Base-by-base conservation (phyloP, 2,888 invertebrate genomes). In the Branchellion lobata region DNA sequence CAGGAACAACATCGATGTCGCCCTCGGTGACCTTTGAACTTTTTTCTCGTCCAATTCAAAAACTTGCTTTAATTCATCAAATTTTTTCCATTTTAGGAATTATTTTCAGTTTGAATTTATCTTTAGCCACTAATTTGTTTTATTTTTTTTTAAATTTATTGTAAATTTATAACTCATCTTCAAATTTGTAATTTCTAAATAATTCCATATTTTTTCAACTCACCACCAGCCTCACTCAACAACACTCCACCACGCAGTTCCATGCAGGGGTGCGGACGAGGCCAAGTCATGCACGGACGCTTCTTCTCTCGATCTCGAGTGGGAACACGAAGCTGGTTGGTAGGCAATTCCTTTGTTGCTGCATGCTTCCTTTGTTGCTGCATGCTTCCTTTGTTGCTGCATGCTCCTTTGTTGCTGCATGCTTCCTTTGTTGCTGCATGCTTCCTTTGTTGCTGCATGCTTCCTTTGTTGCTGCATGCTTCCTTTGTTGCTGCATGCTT, bases 271-370 rank as follows among this genome's bases (percentile, higher is more conserved):
- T 79, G 86, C 85, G 80, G 84, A 84, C 27, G 83, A 85, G 69
- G 86, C 86, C 34, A 82, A 85, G 65, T 85, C 86, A 18, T 84
- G 85, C 71, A 86, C 86, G 5, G 86, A 86, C 71, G 86, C 85
- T n/a, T 86, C 86, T 3, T 87, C 87, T 36, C 78, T 86, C 27
- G 87, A 87, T 75, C 82, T 87, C 36, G 86, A 86, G 81, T 87
- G 87, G 87, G 87, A 87, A 77, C 86, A 86, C 82, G 87, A 87
- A 83, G 86, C 86, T 82, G 87, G 87, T 86, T 29, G n/a, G 73
- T 79, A n/a, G n/a, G n/a, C n/a, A n/a, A n/a, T n/a, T n/a, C n/a
- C n/a, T n/a, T n/a, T n/a, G n/a, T n/a, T n/a, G n/a, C n/a, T n/a
- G n/a, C n/a, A n/a, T n/a, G n/a, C n/a, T n/a, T n/a, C n/a, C n/a